Evolutionary conservation across 2,113 vertebrate genomes (phyloP), one percentile per base, ranked within the genome.

Genomic region (Petrocephalus microphthalmus): DNA sequence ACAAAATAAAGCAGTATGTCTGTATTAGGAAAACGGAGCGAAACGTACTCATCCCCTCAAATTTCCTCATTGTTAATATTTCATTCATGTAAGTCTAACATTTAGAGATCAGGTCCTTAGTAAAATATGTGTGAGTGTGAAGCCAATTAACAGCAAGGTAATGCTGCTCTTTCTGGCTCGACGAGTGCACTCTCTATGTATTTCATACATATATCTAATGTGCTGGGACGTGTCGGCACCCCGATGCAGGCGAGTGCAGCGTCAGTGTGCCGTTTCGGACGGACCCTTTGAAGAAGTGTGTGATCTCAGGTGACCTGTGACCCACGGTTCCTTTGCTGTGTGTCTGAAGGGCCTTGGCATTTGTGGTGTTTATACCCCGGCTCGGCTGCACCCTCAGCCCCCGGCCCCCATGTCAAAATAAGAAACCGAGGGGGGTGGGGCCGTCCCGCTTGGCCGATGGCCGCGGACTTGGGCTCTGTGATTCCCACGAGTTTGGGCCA

Each of bases 51-150:
- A 94, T 94, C 94, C 92, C 94, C 92, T 93, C 91, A 94, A 85
- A 85, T 94, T 94, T 93, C 93, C 95, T 91, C 92, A 88, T 94
- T 92, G 94, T 95, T 95, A 94, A 94, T 94, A 94, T 91, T 88
- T 94, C 92, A 94, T 95, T 95, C 93, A 93, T 95, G 91, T 84
- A 47, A 87, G 89, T 90, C 88, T 84, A 88, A 92, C 4, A 47
- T 92, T 89, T 91, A 93, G 88, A 92, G 94, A 94, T 95, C 91
- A 87, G 88, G 90, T 93, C 90, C 91, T 95, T 91, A 91, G 92
- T 94, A 91, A 92, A 94, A 94, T 89, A 90, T 90, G 87, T 90
- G 74, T 53, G 89, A 89, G 92, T 93, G 93, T 92, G 91, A 88
- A 91, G 92, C 90, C 93, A 93, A 93, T 93, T 93, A 93, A 90